Evolutionary conservation across 2,888 invertebrate genomes (phyloP).

Genomic region (Tridacna crocea): DNA sequence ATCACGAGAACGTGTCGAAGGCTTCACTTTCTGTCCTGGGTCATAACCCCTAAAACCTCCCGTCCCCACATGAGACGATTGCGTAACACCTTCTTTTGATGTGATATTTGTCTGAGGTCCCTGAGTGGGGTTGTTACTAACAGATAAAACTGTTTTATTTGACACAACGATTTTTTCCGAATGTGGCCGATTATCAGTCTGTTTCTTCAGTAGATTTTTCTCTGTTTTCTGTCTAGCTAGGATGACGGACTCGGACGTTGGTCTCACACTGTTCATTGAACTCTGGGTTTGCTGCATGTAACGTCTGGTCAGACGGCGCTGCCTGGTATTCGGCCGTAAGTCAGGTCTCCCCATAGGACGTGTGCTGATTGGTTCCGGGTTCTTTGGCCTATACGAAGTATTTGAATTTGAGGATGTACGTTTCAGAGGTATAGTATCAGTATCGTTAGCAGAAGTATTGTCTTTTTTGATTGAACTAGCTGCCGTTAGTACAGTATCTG

Average conservation of each 20-base stretch:
- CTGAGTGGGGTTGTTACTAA: conserved; percentile 55
- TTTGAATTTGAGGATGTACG: conserved; percentile 39
- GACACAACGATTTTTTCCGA: conserved; percentile 60
- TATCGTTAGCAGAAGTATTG: background rate
- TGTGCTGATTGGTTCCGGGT: conserved; percentile 56
- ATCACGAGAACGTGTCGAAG: conserved; percentile 40
- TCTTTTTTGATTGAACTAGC: conserved; percentile 21
- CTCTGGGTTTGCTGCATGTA: conserved; percentile 54
- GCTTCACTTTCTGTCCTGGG: conserved; percentile 44
- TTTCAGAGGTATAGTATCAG: conserved; percentile 25
- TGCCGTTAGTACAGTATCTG: conserved; percentile 14
- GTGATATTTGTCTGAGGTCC: conserved; percentile 57
- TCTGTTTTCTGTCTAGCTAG: conserved; percentile 65
- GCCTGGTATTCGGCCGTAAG: conserved; percentile 38
- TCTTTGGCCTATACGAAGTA: conserved; percentile 44
- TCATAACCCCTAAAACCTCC: conserved; percentile 57
- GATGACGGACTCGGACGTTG: conserved; percentile 63
- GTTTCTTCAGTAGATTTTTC: conserved; percentile 58
- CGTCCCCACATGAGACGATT: conserved; percentile 55
- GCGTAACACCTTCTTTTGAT: conserved; percentile 51
- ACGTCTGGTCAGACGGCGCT: conserved; percentile 54
- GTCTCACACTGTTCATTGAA: conserved; percentile 43
- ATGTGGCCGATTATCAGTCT: conserved; percentile 57
- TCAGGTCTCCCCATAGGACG: conserved; percentile 54
- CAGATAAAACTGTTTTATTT: conserved; percentile 50